Base-by-base conservation (phyloP, 2,797 vertebrate genomes). In the Girardinus metallicus region DNA sequence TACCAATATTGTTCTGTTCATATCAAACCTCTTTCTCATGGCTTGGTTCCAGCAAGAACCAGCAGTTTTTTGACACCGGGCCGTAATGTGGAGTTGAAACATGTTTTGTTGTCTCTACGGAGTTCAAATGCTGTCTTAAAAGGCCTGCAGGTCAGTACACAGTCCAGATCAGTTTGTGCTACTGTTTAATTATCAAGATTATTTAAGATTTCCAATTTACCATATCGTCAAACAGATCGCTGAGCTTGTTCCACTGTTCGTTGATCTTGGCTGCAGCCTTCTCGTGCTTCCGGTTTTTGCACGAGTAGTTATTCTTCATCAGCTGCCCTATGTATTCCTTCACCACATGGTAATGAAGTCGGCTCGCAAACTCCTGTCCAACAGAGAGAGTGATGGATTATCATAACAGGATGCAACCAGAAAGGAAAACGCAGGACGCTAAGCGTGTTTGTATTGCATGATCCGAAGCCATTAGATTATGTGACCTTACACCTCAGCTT, bases 241-340 rank as follows among this genome's bases (percentile, higher is more conserved):
- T 39, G 7, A 99, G 94, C 46, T 92, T 31, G 2, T 5, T 11
- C 79, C 96, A 96, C 73, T 99, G 97, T 1, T 5, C 11, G 0
- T 55, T 87, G 83, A 99, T 97, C 89, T 96, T 97, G 6, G 53
- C 9, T 0, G 96, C 95, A 0, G 96, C 95, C 7, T 31, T 86
- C 82, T 95, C 82, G 2, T 97, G 94, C 60, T 95, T 97, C 0
- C 81, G 83, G 82, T 88, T 73, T 77, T 88, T 84, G 91, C 96
- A 94, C 46, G 95, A 90, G 89, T 96, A 95, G 88, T 83, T 26
- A 47, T 92, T 93, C 85, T 94, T 97, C 96, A 99, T 96, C 60
- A 95, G 93, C 90, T 97, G 96, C 0, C 75, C 80, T 18, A 99
- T 47, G 71, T 98, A 99, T 79, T 97, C 95, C 1, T 77, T 96